These are phyloP conservation scores for Melanerpes formicivorus DNA, from an alignment of 2,113 vertebrate species.

Conservation along the genomic window DNA sequence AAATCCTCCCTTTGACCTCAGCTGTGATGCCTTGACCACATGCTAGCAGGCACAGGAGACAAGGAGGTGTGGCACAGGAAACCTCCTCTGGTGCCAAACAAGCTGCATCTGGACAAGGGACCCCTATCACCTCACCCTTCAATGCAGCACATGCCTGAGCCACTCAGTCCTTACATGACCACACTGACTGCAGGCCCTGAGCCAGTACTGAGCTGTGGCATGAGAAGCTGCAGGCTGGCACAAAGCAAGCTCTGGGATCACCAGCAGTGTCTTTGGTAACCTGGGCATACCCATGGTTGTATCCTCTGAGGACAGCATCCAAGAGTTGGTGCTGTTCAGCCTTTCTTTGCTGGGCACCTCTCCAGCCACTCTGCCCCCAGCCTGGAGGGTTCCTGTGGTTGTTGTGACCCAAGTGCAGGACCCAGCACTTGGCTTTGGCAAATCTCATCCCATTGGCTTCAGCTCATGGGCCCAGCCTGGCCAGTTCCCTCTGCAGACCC, in stretches of 20 bases:
- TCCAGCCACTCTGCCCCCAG: too few species aligned
- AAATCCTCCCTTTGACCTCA: not conserved
- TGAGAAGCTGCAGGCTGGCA: not conserved
- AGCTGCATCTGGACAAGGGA: not conserved
- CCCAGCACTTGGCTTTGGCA: too few species aligned
- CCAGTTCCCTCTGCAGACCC: too few species aligned
- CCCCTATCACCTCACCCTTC: not conserved
- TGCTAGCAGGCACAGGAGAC: not conserved
- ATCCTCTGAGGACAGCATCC: not conserved
- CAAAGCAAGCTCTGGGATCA: not conserved
- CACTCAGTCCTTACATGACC: not conserved
- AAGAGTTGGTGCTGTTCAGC: too few species aligned
- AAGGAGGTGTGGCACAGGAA: not conserved
- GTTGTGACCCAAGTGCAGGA: too few species aligned
- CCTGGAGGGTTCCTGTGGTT: too few species aligned
- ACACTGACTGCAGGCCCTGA: not conserved
- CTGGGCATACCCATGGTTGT: not conserved
- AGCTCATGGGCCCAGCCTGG: too few species aligned
- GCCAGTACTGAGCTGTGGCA: not conserved
- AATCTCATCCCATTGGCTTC: too few species aligned
- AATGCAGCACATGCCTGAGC: not conserved
- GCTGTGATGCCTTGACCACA: not conserved
- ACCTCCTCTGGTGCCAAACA: not conserved
- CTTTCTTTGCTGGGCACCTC: too few species aligned
- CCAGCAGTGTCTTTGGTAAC: not conserved